Evolutionary conservation across 2,888 invertebrate genomes (phyloP).

Genomic region (Phyllotreta striolata): DNA sequence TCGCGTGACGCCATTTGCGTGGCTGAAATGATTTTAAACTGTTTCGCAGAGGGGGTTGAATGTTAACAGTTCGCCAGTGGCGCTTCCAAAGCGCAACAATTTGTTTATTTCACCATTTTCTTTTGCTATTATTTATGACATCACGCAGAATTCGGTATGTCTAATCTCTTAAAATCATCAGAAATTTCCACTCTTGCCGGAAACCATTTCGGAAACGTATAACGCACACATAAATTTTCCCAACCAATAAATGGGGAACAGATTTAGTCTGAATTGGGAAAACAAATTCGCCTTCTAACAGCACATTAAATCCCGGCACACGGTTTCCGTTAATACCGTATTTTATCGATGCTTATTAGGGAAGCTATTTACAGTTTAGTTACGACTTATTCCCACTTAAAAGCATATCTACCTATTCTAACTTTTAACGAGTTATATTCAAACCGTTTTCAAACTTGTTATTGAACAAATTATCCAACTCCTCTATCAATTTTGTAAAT

Average conservation of each 20-base stretch:
- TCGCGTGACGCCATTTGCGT: constrained; percentile 52
- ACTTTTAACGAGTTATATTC: constrained; percentile 17
- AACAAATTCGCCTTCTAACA: constrained; percentile 44
- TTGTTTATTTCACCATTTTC: constrained; percentile 16
- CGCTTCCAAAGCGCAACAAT: constrained; percentile 29
- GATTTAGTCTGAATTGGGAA: constrained; percentile 44
- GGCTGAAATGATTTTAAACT: constrained; percentile 50
- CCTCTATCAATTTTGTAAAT: no score
- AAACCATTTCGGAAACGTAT: constrained; percentile 41
- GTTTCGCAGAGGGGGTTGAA: constrained; percentile 45
- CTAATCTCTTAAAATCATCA: background rate
- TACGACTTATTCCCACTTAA: constrained; percentile 25
- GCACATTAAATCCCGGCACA: constrained; percentile 39
- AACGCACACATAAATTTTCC: constrained; percentile 45
- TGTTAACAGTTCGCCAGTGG: constrained; percentile 41
- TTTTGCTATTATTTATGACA: no score
- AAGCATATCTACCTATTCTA: constrained; percentile 17
- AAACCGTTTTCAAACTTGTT: no score
- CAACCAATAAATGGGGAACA: constrained; percentile 47
- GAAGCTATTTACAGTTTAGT: constrained; percentile 31
- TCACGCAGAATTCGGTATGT: no score
- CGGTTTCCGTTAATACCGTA: constrained; percentile 34
- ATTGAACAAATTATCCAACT: no score
- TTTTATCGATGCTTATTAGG: constrained; percentile 36
- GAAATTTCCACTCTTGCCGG: constrained; percentile 29